phyloP scores from a whole-genome alignment of 2,797 vertebrate species.

The Characodon lateralis region DNA sequence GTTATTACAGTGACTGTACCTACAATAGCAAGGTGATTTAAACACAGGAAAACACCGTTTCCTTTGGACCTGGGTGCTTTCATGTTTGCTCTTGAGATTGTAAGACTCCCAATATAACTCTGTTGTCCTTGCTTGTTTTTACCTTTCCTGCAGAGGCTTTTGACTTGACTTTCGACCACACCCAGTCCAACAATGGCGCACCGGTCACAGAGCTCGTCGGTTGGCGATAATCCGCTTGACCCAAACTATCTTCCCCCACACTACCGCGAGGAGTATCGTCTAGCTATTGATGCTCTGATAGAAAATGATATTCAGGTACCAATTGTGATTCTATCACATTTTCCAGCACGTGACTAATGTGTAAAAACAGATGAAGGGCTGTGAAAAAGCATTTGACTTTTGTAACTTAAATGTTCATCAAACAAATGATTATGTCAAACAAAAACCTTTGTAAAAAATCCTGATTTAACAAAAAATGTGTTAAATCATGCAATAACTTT shows the following conservation, averaged over 20 bases:
- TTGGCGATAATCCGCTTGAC: slow-evolving; percentile 93
- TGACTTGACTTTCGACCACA: slow-evolving; percentile 35
- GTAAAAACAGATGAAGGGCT: neutral
- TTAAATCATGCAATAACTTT: neutral
- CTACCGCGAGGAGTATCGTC: slow-evolving; percentile 97
- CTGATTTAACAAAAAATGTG: neutral
- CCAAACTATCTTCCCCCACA: slow-evolving; percentile 93
- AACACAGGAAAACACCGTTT: slow-evolving; percentile 2
- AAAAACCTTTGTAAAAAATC: neutral
- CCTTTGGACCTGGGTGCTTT: neutral
- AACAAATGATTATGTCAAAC: neutral
- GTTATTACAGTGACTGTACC: slow-evolving; percentile 6
- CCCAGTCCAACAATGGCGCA: slow-evolving; percentile 85
- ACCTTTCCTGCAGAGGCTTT: slow-evolving; percentile 48
- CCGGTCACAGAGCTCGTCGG: slow-evolving; percentile 92
- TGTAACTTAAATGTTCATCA: neutral
- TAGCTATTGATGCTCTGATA: slow-evolving; percentile 92
- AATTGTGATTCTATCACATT: neutral
- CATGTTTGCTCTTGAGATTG: neutral
- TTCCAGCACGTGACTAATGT: neutral
- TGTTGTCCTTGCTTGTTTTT: slow-evolving; percentile 26
- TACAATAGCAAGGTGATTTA: slow-evolving; percentile 8
- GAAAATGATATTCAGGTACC: slow-evolving; percentile 85
- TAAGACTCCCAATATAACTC: neutral
- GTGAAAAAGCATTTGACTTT: neutral